These are phyloP conservation scores for Platerodrilus igneus DNA, from an alignment of 2,888 invertebrate genomes.

Conservation along the genomic window DNA sequence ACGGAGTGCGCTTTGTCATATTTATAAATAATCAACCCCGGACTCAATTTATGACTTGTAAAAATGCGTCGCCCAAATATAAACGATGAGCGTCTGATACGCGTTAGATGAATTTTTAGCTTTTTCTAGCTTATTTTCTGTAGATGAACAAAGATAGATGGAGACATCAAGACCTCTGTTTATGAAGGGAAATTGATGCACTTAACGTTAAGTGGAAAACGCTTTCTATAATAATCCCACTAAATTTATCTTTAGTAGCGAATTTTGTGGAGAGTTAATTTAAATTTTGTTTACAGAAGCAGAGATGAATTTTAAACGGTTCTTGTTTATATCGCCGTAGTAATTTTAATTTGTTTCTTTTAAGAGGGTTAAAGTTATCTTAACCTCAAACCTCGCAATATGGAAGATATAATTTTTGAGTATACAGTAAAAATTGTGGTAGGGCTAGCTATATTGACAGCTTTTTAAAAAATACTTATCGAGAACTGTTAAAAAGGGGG, in stretches of 20 bases:
- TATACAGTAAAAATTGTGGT: too few species aligned
- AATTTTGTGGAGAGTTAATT: conserved; percentile 39
- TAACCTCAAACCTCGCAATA: too few species aligned
- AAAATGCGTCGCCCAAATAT: conserved; percentile 22
- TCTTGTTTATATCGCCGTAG: conserved; percentile 35
- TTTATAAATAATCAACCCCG: conserved; percentile 26
- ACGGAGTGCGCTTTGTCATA: conserved; percentile 28
- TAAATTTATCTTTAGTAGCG: conserved; percentile 45
- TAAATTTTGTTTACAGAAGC: conserved; percentile 42
- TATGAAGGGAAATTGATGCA: conserved; percentile 46
- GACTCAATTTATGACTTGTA: conserved; percentile 22
- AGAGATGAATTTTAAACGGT: conserved; percentile 41
- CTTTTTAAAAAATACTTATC: too few species aligned
- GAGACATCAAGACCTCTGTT: conserved; percentile 33
- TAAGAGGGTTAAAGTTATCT: too few species aligned
- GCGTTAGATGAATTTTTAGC: conserved; percentile 18
- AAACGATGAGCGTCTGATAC: conserved; percentile 16
- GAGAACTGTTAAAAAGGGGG: too few species aligned
- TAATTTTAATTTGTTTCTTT: conserved; percentile 36
- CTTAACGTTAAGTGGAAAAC: conserved; percentile 46
- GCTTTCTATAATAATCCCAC: conserved; percentile 45
- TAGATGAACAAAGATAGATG: conserved; percentile 21
- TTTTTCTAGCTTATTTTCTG: conserved; percentile 9
- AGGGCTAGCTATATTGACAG: too few species aligned
- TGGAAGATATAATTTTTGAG: too few species aligned